Evolutionary conservation across 2,113 vertebrate genomes (phyloP).

Genomic region (Hipposideros armiger): DNA sequence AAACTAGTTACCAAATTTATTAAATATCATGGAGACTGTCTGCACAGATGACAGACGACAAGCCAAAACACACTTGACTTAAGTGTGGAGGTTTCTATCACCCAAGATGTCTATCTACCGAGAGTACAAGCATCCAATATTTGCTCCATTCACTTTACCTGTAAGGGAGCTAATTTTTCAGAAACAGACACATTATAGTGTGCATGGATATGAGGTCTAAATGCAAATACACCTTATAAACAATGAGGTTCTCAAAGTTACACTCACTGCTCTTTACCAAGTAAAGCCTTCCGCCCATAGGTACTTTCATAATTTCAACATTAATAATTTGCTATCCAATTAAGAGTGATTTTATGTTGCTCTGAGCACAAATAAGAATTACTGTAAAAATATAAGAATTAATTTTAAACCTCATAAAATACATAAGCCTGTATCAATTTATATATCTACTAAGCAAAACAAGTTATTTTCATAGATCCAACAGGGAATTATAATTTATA

Average conservation of each 20-base stretch:
- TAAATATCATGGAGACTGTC: background rate
- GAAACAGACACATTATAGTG: background rate
- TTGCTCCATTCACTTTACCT: background rate
- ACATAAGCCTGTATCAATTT: background rate
- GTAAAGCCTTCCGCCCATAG: background rate
- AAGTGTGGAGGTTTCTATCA: background rate
- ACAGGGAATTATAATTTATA: background rate
- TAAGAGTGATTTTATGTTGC: background rate
- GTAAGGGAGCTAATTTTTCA: background rate
- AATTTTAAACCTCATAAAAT: slow-evolving; percentile 4
- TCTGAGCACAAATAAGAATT: slow-evolving; percentile 25
- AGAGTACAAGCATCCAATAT: background rate
- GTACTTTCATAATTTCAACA: background rate
- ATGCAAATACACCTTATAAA: background rate
- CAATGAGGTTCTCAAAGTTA: background rate
- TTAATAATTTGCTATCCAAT: slow-evolving; percentile 2
- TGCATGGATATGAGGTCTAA: background rate
- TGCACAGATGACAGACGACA: background rate
- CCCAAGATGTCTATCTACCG: accelerated
- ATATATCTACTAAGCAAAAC: background rate
- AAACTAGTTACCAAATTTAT: background rate
- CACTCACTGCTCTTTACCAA: background rate
- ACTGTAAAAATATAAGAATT: background rate
- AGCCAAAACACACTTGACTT: background rate
- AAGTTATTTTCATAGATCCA: background rate